These are phyloP conservation scores for Oxyura jamaicensis DNA, from an alignment of 2,113 vertebrate species.

Conservation along the genomic window DNA sequence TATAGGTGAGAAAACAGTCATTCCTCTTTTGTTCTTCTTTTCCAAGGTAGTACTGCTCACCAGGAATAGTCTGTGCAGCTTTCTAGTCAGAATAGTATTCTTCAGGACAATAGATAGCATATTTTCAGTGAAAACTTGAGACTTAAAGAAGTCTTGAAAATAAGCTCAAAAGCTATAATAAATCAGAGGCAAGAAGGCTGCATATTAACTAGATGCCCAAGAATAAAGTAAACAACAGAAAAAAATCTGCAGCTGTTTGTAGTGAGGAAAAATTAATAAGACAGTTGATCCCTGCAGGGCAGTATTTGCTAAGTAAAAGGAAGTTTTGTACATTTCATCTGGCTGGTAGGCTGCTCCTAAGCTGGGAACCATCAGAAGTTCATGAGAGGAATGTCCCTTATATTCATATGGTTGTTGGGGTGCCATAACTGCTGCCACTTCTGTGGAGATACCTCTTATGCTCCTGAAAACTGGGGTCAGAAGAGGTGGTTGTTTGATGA, in stretches of 20 bases:
- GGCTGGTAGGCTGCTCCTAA: not conserved
- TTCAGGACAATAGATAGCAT: not conserved
- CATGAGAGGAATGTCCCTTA: not conserved
- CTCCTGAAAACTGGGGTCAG: not conserved
- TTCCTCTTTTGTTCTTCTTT: not conserved
- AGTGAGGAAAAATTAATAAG: not conserved
- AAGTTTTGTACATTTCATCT: not conserved
- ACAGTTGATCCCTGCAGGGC: not conserved
- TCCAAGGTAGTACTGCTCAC: not conserved
- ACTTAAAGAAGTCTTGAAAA: not conserved
- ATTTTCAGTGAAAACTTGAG: not conserved
- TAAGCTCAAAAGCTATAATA: not conserved
- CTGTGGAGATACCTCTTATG: not conserved
- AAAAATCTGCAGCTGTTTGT: not conserved
- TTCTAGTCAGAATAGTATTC: not conserved
- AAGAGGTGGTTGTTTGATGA: not conserved
- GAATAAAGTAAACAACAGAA: not conserved
- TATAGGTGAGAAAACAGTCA: not conserved
- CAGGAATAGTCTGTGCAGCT: not conserved
- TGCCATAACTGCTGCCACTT: not conserved
- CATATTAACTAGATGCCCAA: not conserved
- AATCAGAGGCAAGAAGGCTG: not conserved
- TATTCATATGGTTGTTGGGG: not conserved
- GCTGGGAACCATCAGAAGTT: not conserved
- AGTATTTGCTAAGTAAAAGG: not conserved